Evolutionary conservation across 1,140 invertebrate species (phyloP).

Genomic region (Palaemon carinicauda): DNA sequence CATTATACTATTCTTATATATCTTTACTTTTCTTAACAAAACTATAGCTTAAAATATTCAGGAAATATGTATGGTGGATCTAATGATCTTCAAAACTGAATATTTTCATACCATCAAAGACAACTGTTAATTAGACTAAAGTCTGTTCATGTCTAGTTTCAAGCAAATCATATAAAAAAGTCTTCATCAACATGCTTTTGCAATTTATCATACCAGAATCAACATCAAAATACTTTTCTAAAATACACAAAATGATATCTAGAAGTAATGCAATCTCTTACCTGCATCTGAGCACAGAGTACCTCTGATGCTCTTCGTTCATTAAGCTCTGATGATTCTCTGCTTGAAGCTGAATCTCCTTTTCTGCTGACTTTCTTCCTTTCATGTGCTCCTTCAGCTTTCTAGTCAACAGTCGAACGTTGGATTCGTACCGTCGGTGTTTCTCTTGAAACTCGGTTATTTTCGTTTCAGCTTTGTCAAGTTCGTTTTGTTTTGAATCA

Average conservation of each 20-base stretch:
- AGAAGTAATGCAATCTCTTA: background rate
- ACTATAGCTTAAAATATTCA: too few relatives aligned
- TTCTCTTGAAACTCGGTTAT: slow-evolving; percentile 33
- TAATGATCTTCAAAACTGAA: too few relatives aligned
- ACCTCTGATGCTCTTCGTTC: slow-evolving; percentile 43
- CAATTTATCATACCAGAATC: too few relatives aligned
- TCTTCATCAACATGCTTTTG: too few relatives aligned
- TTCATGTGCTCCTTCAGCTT: slow-evolving; percentile 50
- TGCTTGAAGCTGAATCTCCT: slow-evolving; percentile 30
- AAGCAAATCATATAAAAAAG: too few relatives aligned
- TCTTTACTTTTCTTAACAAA: too few relatives aligned
- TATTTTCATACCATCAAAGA: too few relatives aligned
- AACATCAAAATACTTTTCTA: background rate
- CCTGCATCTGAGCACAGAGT: slow-evolving; percentile 40
- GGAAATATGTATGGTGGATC: too few relatives aligned
- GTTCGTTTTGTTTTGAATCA: slow-evolving; percentile 12
- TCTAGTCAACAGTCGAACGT: slow-evolving; percentile 44
- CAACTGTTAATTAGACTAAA: too few relatives aligned
- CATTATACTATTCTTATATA: too few relatives aligned
- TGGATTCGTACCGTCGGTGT: slow-evolving; percentile 38
- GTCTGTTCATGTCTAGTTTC: too few relatives aligned
- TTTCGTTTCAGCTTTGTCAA: slow-evolving; percentile 25
- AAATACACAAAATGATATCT: background rate
- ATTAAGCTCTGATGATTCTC: slow-evolving; percentile 21
- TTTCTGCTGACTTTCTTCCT: slow-evolving; percentile 44